These are phyloP conservation scores for Punctoribates punctum DNA, from an alignment of 2,888 invertebrate species.

Conservation along the genomic window DNA sequence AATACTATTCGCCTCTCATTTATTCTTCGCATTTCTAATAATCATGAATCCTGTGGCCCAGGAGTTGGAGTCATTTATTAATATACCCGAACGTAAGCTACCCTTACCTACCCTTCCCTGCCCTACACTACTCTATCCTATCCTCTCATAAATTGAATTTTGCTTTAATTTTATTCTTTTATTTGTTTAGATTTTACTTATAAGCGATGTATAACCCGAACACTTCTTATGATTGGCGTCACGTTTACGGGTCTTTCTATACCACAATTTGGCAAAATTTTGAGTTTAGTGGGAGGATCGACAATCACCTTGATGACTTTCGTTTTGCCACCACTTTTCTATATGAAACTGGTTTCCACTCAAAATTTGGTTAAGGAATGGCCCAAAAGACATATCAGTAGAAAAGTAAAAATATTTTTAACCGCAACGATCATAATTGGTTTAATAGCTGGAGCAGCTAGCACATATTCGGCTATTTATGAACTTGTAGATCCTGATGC, in stretches of 20 bases:
- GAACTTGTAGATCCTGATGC: constrained; percentile 53
- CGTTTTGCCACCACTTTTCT: constrained; percentile 75
- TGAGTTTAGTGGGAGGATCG: constrained; percentile 79
- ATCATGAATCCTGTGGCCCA: constrained; percentile 70
- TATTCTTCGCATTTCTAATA: constrained; percentile 66
- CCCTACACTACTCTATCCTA: too few relatives aligned
- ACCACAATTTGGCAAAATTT: constrained; percentile 77
- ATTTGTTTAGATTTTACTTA: constrained; percentile 66
- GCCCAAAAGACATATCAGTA: constrained; percentile 58
- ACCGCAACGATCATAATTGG: constrained; percentile 63
- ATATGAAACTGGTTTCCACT: constrained; percentile 62
- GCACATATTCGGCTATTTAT: constrained; percentile 62
- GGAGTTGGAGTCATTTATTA: constrained; percentile 72
- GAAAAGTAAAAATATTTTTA: constrained; percentile 62
- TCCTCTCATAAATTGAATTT: too few relatives aligned
- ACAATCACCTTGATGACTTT: constrained; percentile 79
- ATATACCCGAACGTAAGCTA: constrained; percentile 66
- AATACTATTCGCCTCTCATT: constrained; percentile 63
- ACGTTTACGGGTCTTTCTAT: constrained; percentile 75
- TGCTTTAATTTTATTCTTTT: constrained; percentile 26
- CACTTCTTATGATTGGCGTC: constrained; percentile 65
- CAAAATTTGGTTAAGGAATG: constrained; percentile 50
- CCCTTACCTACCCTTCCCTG: too few relatives aligned
- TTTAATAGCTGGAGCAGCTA: constrained; percentile 60
- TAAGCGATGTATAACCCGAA: constrained; percentile 68